Conservation (phyloP, 2,113 vertebrate species). For the Hippocampus abdominalis region DNA sequence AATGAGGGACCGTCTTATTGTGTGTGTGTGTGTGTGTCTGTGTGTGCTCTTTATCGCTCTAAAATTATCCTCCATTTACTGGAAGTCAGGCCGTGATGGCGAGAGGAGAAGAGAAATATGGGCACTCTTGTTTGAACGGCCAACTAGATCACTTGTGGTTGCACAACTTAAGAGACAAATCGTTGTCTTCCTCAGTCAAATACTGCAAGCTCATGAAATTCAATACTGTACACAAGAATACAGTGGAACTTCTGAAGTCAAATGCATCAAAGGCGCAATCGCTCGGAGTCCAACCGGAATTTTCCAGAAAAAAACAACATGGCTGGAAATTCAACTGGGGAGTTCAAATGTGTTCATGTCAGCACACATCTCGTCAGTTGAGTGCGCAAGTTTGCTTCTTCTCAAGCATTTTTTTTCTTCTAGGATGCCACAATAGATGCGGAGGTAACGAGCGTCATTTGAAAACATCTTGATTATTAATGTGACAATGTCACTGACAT, state of each 20-base stretch:
- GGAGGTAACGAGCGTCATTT: too few relatives aligned
- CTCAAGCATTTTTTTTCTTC: too few relatives aligned
- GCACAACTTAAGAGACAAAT: constrained; percentile 34
- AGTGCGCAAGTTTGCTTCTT: neutral
- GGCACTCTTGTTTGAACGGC: constrained; percentile 55
- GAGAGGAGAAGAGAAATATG: constrained; percentile 42
- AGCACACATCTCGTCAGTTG: neutral
- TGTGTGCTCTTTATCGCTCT: constrained; percentile 68
- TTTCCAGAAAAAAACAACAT: neutral
- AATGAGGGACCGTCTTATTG: constrained; percentile 60
- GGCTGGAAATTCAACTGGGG: neutral
- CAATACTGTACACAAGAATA: neutral
- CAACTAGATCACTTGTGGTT: constrained; percentile 59
- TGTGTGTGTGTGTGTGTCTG: constrained; percentile 39
- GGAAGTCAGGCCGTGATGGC: constrained; percentile 54
- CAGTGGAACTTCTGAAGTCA: neutral
- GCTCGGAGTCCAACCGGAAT: neutral
- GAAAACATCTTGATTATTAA: too few relatives aligned
- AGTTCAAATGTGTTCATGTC: too few relatives aligned
- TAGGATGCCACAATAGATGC: too few relatives aligned
- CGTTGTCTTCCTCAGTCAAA: constrained; percentile 24
- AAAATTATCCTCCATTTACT: constrained; percentile 73
- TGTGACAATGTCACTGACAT: too few relatives aligned
- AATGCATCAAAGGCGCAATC: neutral
- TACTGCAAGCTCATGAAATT: constrained; percentile 12